phyloP scores from a whole-genome alignment of 2,888 invertebrate genomes.

The Spialia ferax region DNA sequence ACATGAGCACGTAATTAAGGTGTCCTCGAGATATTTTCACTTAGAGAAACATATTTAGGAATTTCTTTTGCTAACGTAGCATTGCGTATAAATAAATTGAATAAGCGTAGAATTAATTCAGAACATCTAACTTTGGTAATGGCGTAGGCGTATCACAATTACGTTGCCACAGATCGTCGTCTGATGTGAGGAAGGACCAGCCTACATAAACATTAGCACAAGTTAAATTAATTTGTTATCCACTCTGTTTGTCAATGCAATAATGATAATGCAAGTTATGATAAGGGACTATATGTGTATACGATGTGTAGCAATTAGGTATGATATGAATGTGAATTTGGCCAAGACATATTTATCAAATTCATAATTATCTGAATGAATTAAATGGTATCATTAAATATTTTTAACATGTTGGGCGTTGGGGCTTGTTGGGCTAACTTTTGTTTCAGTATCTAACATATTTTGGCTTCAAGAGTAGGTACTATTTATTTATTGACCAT shows the following conservation, averaged over 20 bases:
- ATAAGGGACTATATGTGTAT: neutral
- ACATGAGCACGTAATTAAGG: neutral
- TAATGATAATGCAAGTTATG: slow-evolving; percentile 2
- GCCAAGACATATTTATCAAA: no score
- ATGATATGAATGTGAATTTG: no score
- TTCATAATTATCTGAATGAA: no score
- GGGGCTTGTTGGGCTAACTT: no score
- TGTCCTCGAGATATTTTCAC: neutral
- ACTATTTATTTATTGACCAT: no score
- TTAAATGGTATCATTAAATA: no score
- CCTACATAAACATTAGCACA: slow-evolving; percentile 40
- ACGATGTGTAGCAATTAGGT: no score
- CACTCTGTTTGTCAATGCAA: slow-evolving; percentile 42
- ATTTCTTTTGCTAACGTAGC: neutral
- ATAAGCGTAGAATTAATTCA: slow-evolving; percentile 24
- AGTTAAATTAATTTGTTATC: slow-evolving; percentile 47
- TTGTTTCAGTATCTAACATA: no score
- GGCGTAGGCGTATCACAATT: slow-evolving; percentile 34
- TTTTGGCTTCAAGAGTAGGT: no score
- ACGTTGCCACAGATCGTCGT: slow-evolving; percentile 28
- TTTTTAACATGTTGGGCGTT: no score
- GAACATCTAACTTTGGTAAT: slow-evolving; percentile 37
- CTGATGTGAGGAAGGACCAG: slow-evolving; percentile 32
- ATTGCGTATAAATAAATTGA: slow-evolving; percentile 9
- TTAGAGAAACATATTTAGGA: slow-evolving; percentile 1